phyloP scores from a whole-genome alignment of 1,140 invertebrate species.

The Heliconius nattereri region DNA sequence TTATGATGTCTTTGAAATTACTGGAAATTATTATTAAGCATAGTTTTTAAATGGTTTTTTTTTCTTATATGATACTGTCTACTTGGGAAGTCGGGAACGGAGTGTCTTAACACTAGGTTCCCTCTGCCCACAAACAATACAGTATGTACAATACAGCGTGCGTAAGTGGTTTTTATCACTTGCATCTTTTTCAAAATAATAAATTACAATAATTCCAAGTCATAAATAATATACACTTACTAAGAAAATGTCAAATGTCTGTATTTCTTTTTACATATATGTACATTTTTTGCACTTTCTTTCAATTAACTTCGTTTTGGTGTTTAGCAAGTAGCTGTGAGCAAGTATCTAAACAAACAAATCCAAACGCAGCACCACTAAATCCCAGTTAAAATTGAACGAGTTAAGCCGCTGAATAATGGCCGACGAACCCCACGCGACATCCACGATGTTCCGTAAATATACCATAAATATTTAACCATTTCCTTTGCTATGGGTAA shows the following conservation, averaged over 20 bases:
- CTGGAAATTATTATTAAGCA: neutral
- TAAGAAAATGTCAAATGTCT: too few relatives aligned
- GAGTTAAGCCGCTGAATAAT: slow-evolving; percentile 69
- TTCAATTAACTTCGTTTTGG: neutral
- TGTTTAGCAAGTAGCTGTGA: neutral
- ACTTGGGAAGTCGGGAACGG: too few relatives aligned
- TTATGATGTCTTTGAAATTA: neutral
- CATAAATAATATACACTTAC: too few relatives aligned
- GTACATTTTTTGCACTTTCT: neutral
- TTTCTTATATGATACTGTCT: too few relatives aligned
- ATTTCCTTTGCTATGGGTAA: neutral
- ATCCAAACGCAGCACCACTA: slow-evolving; percentile 46
- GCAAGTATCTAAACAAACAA: neutral
- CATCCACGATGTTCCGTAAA: slow-evolving; percentile 61
- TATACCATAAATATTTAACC: slow-evolving; percentile 54
- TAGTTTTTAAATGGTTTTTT: neutral
- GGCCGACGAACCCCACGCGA: slow-evolving; percentile 49
- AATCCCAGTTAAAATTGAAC: slow-evolving; percentile 70
- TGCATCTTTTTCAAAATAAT: too few relatives aligned
- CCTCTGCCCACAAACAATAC: too few relatives aligned
- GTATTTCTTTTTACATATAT: too few relatives aligned
- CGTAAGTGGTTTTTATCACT: too few relatives aligned
- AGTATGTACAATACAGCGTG: too few relatives aligned
- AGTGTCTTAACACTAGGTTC: too few relatives aligned
- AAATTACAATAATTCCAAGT: too few relatives aligned